phyloP scores from a whole-genome alignment of 2,113 vertebrate species.

The Acanthochromis polyacanthus region DNA sequence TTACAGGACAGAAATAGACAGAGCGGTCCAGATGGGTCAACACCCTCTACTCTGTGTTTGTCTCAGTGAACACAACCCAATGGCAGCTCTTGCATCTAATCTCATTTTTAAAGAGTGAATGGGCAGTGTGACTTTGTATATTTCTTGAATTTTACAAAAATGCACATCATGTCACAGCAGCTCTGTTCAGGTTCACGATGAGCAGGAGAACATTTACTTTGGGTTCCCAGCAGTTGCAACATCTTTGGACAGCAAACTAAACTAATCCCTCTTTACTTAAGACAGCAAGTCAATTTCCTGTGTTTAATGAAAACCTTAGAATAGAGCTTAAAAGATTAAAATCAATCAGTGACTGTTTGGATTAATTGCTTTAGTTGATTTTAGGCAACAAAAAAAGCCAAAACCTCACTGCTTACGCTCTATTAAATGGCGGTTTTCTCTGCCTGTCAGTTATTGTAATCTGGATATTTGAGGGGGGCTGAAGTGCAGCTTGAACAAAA shows the following conservation, averaged over 20 bases:
- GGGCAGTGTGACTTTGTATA: background rate
- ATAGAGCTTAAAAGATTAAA: background rate
- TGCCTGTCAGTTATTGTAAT: background rate
- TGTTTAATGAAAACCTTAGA: background rate
- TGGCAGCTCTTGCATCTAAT: background rate
- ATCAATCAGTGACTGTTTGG: background rate
- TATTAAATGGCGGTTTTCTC: background rate
- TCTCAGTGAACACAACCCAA: background rate
- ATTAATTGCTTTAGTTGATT: background rate
- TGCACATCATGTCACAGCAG: background rate
- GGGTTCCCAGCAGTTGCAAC: background rate
- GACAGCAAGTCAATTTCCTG: background rate
- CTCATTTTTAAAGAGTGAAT: background rate
- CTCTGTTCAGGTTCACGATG: background rate
- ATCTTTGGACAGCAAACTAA: slow-evolving; percentile 1
- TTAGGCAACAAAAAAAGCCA: background rate
- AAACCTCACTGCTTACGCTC: background rate
- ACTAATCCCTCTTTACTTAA: background rate
- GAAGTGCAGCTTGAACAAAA: too few relatives aligned
- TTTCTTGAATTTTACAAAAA: background rate
- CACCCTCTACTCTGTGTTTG: background rate
- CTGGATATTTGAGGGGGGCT: background rate
- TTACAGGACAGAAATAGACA: slow-evolving; percentile 20
- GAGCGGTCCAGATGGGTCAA: slow-evolving; percentile 23
- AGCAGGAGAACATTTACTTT: background rate